Percentiles rank a stretch among this genome's conserved stretches.
These are phyloP conservation scores for Ashinkailepas kermadecensis DNA, from an alignment of 2,888 invertebrate species.

Conservation along the genomic window DNA sequence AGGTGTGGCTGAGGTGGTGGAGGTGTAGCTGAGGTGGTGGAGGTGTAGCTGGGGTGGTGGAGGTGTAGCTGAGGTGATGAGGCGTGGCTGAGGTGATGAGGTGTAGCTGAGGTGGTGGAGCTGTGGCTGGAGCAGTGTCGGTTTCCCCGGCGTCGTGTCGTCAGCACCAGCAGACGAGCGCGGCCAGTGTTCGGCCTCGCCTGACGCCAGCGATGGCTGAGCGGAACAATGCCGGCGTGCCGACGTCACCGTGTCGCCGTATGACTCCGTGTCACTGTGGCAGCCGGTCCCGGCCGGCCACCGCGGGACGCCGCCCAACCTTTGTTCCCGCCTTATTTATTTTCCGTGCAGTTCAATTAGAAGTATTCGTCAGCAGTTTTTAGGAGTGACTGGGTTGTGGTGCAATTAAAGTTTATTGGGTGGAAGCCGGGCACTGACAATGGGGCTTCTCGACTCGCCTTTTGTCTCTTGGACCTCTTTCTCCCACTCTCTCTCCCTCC, in stretches of 20 bases:
- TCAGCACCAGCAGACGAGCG: too few species aligned
- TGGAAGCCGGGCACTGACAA: not conserved
- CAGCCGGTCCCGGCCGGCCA: not conserved
- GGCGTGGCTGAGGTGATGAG: too few species aligned
- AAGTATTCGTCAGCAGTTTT: slow-evolving; percentile 19
- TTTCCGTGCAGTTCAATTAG: slow-evolving; percentile 16
- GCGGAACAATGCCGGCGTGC: not conserved
- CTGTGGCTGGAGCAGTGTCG: too few species aligned
- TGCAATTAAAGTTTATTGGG: slow-evolving; percentile 17
- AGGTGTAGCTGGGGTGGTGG: too few species aligned
- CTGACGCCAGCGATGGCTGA: too few species aligned
- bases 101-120: too few species aligned
- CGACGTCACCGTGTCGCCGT: not conserved
- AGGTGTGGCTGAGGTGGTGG: too few species aligned
- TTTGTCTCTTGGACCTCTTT: not conserved
- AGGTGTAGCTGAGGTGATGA: too few species aligned
- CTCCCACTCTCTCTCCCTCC: slow-evolving; percentile 18
- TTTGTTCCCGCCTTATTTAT: slow-evolving; percentile 8
- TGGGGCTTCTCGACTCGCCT: not conserved
- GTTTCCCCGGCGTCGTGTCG: too few species aligned
- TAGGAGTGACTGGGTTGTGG: not conserved
- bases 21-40: too few species aligned
- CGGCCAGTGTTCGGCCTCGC: too few species aligned
- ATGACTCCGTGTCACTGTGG: slow-evolving; percentile 7
- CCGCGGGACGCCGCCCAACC: not conserved